phyloP scores from a whole-genome alignment of 2,113 vertebrate genomes.

The Oxyura jamaicensis region DNA sequence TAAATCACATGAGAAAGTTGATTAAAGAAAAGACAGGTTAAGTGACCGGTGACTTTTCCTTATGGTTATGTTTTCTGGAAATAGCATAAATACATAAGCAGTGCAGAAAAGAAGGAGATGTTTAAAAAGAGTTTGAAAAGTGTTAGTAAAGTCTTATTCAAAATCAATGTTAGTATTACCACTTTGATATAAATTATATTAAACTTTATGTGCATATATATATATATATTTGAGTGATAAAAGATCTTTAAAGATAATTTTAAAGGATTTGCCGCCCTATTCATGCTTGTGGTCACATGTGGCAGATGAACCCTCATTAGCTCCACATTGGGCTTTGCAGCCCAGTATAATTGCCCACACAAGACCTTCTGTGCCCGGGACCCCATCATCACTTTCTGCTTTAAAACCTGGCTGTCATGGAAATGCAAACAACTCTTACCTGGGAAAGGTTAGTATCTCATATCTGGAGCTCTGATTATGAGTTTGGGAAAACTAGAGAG shows the following conservation, averaged over 20 bases:
- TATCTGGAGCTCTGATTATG: neutral
- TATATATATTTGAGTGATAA: neutral
- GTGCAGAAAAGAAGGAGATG: neutral
- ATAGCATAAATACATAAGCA: neutral
- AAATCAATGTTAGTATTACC: neutral
- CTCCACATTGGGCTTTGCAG: neutral
- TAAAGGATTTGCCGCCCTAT: neutral
- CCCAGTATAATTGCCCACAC: neutral
- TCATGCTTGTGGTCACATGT: neutral
- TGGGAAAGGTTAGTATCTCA: constrained; percentile 1
- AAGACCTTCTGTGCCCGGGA: neutral
- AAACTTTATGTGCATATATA: neutral
- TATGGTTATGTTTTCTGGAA: neutral
- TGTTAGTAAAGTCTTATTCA: neutral
- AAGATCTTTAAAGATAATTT: neutral
- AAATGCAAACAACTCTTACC: neutral
- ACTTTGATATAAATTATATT: neutral
- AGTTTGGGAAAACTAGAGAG: neutral
- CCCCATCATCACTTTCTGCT: neutral
- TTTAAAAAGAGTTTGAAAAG: neutral
- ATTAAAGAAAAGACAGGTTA: neutral
- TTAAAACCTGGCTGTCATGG: neutral
- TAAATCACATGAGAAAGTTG: neutral
- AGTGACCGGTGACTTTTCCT: neutral
- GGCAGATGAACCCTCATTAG: neutral